phyloP scores from a whole-genome alignment of 1,140 invertebrate genomes.

The Drosophila pachea region DNA sequence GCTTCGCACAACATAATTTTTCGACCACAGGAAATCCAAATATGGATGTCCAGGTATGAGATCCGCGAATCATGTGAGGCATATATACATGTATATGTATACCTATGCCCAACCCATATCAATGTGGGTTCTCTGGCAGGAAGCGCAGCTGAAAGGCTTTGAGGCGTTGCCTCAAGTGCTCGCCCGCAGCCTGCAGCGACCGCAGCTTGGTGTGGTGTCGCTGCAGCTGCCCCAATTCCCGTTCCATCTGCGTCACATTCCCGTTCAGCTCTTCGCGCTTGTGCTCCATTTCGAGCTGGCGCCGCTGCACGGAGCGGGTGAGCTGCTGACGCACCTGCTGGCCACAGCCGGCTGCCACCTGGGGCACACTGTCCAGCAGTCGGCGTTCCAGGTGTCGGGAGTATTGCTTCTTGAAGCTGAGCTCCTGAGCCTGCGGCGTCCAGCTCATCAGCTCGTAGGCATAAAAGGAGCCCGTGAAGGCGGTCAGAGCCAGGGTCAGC shows the following conservation, averaged over 20 bases:
- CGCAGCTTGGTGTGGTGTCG: constrained; percentile 15
- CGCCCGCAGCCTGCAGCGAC: constrained; percentile 7
- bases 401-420: constrained; percentile 97
- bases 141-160: constrained; percentile 39
- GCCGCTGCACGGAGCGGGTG: constrained; percentile 5
- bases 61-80: not conserved
- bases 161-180: constrained; percentile 26
- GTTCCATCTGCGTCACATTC: not conserved
- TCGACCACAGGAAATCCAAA: too few relatives aligned
- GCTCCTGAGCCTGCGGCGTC: constrained; percentile 97
- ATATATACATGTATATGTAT: constrained; percentile 4
- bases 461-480: constrained; percentile 93
- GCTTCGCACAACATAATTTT: too few relatives aligned
- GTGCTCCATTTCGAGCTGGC: not conserved
- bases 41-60: too few relatives aligned
- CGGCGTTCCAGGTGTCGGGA: constrained; percentile 96
- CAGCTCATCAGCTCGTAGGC: constrained; percentile 97
- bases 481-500: constrained; percentile 88
- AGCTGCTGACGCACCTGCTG: constrained; percentile 86
- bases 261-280: constrained; percentile 8
- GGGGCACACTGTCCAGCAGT: constrained; percentile 90
- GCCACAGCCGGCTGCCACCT: constrained; percentile 98
- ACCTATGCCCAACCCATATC: too few relatives aligned
- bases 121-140: constrained; percentile 5
- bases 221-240: not conserved